Percentiles rank a stretch among this genome's conserved stretches.
Conservation (phyloP, 2,113 vertebrate genomes). For the Cricetomys ansorgei region DNA sequence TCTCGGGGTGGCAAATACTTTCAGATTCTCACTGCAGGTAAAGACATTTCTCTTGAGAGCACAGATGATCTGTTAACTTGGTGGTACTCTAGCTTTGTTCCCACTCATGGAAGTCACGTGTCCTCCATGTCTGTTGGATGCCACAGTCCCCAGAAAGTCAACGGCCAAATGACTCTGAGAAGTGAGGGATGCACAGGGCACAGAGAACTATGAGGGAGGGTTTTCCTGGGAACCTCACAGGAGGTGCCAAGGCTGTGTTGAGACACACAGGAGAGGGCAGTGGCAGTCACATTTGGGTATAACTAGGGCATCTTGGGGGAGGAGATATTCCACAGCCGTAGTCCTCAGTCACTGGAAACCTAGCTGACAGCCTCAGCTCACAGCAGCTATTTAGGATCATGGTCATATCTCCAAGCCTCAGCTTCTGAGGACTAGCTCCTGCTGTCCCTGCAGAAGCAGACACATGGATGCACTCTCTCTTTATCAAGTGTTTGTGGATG, state of each 20-base stretch:
- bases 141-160: accelerated
- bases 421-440: neutral
- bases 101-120: neutral
- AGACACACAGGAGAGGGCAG: no score
- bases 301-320: accelerated
- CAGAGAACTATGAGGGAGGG: no score
- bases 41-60: neutral
- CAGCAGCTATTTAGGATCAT: neutral
- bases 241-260: accelerated
- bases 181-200: no score
- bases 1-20: neutral
- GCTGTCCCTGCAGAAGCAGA: neutral
- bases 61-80: neutral
- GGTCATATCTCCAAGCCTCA: accelerated
- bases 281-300: neutral
- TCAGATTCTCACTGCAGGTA: neutral
- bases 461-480: neutral
- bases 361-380: accelerated
- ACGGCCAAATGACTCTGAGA: no score
- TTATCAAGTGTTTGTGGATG: neutral
- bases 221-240: accelerated
- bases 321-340: accelerated
- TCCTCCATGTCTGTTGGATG: accelerated
- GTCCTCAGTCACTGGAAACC: accelerated
- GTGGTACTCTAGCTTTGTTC: neutral